A percentile compares a stretch with the other conserved stretches of the same genome.
These are phyloP conservation scores for Pimpla rufipes DNA, from an alignment of 2,888 invertebrate species.

Conservation along the genomic window DNA sequence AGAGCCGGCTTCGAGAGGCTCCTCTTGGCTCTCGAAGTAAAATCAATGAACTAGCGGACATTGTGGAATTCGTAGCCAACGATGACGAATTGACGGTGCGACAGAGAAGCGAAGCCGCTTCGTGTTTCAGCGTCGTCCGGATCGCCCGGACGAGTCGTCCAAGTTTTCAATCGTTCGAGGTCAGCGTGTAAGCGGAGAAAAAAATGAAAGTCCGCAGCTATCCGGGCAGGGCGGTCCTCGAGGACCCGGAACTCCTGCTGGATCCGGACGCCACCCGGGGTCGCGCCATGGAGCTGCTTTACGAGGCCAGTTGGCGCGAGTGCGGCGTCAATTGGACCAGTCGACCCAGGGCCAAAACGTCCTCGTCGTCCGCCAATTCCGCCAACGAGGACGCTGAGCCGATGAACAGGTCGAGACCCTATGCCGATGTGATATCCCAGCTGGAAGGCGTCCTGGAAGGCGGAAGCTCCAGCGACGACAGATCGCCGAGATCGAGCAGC, in stretches of 20 bases:
- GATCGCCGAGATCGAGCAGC: slow-evolving; percentile 78
- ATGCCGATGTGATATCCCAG: slow-evolving; percentile 78
- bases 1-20: too few relatives aligned
- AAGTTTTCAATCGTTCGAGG: too few relatives aligned
- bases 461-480: slow-evolving; percentile 54
- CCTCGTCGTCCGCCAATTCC: slow-evolving; percentile 29
- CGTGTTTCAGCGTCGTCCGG: too few relatives aligned
- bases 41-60: too few relatives aligned
- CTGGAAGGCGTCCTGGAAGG: slow-evolving; percentile 77
- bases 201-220: slow-evolving; percentile 94
- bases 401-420: too few relatives aligned
- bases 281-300: slow-evolving; percentile 91
- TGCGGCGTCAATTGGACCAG: slow-evolving; percentile 83
- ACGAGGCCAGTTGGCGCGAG: slow-evolving; percentile 95
- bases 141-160: too few relatives aligned
- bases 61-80: too few relatives aligned
- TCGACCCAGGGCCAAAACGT: slow-evolving; percentile 62
- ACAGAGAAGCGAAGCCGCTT: too few relatives aligned
- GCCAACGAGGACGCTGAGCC: slow-evolving; percentile 61
- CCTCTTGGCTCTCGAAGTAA: too few relatives aligned
- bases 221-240: slow-evolving; percentile 92
- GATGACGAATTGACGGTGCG: too few relatives aligned
- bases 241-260: slow-evolving; percentile 88
- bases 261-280: slow-evolving; percentile 90
- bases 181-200: too few relatives aligned